Percentiles rank a stretch among this genome's conserved stretches.
Conservation (phyloP, 2,113 vertebrate genomes). For the Mobula birostris region DNA sequence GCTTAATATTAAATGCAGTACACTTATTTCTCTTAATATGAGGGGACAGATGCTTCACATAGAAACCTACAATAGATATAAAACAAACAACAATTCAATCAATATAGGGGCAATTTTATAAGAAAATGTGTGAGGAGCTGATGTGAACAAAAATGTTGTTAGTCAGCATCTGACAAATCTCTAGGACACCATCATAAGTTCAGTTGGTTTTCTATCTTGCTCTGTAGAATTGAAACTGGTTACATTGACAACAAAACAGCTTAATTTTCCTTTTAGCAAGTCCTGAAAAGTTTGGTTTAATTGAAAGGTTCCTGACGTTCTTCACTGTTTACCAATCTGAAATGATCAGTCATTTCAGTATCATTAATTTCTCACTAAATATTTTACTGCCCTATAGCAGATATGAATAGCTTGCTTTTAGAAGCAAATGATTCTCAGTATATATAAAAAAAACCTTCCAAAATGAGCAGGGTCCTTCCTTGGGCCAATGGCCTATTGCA, state of each 20-base stretch:
- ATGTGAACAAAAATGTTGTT: neutral
- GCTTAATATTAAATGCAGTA: neutral
- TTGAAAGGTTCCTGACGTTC: neutral
- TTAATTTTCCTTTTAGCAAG: neutral
- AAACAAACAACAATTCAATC: neutral
- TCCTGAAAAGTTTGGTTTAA: too few relatives aligned
- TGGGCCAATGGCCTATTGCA: constrained; percentile 12
- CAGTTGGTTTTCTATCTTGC: neutral
- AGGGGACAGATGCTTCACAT: neutral
- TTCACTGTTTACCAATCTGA: neutral
- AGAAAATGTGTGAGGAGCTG: neutral
- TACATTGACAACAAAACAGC: neutral
- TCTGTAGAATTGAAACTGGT: neutral
- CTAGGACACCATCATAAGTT: neutral
- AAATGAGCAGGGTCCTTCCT: constrained; percentile 15
- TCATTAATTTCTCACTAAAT: neutral
- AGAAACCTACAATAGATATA: neutral
- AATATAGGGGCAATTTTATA: neutral
- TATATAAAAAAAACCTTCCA: neutral
- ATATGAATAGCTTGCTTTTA: neutral
- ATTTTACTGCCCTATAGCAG: neutral
- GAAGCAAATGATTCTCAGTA: neutral
- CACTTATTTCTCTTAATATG: neutral
- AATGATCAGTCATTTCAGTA: neutral
- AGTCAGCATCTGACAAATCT: neutral